Conservation (phyloP, 2,113 vertebrate genomes). For the Hydropotes inermis region DNA sequence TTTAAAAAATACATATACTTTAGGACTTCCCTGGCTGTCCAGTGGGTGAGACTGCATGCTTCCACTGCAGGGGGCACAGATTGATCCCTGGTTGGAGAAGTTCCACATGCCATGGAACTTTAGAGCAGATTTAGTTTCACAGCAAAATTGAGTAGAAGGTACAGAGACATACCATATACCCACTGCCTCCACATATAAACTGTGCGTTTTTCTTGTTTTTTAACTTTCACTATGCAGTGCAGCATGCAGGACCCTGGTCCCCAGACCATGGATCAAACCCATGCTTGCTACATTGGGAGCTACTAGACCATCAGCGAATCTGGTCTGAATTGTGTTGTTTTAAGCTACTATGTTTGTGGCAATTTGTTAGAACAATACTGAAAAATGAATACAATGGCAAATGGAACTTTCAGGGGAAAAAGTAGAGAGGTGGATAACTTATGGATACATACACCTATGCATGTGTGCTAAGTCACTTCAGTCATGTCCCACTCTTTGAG, state of each 20-base stretch:
- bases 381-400: not conserved
- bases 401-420: not conserved
- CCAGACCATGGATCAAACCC: not conserved
- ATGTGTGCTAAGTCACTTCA: not conserved
- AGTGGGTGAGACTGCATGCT: not conserved
- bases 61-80: not conserved
- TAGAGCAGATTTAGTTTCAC: not conserved
- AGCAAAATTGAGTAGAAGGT: not conserved
- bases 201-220: not conserved
- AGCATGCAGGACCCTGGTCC: not conserved
- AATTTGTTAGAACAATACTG: not conserved
- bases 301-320: not conserved
- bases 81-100: not conserved
- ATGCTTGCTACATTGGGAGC: not conserved
- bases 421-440: not conserved
- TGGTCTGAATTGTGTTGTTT: not conserved
- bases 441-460: not conserved
- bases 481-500: not conserved
- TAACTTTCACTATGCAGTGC: not conserved
- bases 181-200: not conserved
- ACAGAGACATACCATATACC: not conserved
- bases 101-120: not conserved
- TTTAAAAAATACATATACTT: not conserved
- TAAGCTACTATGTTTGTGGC: not conserved
- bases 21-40: not conserved